Evolutionary conservation across 2,797 vertebrate species (phyloP), one percentile per base, ranked within the genome.

Genomic region (Micromesistius poutassou): DNA sequence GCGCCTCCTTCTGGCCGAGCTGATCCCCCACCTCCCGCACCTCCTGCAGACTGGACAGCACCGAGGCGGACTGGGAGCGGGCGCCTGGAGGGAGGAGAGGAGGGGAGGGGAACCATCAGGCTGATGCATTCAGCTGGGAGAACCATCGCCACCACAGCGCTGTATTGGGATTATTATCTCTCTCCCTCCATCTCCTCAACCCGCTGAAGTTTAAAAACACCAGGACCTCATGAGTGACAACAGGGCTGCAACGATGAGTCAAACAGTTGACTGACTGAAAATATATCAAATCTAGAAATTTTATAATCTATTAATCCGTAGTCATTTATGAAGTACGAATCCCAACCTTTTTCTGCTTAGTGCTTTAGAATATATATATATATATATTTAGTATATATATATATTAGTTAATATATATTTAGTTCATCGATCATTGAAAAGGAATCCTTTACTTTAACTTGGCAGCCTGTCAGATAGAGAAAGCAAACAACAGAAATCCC

Each of bases 1-100:
- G 93, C 55, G 86, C 86, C 79, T 96, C 95, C 79, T 94, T 97
- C n/a, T 81, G 76, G 68, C 84, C 93, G 55, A 98, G 87, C n/a
- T 93, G 81, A 83, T 85, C 89, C 82, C 94, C 93, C 79, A 95
- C 75, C 3, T 91, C 86, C 90, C 95, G 97, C 8, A 97, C 86
- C 84, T 97, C 96, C 81, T 96, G 95, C 84, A 98, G 89, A 78
- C 96, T 94, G 46, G 91, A 86, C 88, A 99, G 90, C 84, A 98
- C 92, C 0, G 97, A 95, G 75, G 87, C 90, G 0, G 92, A 86
- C 82, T 96, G 94, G 35, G 93, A 91, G 13, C 91, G 92, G 0
- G 96, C 95, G 74, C 98, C 98, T 98, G 78, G 46, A 55, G 46
- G 46, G 19, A 12, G 46, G 46, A 46, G 42, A 16, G 19, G 46